Evolutionary conservation across 2,113 vertebrate genomes (phyloP).

Genomic region (Rana temporaria): DNA sequence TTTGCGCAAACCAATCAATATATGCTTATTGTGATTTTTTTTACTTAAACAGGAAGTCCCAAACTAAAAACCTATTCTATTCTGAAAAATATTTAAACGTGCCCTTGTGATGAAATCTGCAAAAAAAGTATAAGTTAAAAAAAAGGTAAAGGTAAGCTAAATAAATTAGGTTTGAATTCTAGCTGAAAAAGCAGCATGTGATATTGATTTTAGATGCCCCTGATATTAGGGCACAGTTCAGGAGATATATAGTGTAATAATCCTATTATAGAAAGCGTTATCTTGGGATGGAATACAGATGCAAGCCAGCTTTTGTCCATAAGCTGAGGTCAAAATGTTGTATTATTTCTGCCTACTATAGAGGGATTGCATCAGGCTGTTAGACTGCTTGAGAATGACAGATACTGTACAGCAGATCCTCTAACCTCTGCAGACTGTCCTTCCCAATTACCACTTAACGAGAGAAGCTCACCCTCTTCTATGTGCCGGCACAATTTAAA

Average conservation of each 20-base stretch:
- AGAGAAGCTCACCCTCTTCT: not conserved
- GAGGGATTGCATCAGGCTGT: not conserved
- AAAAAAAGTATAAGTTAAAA: no score
- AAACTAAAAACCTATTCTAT: no score
- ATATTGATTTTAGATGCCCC: not conserved
- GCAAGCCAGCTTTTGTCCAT: constrained; percentile 1
- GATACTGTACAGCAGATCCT: constrained; percentile 8
- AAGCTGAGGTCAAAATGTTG: constrained; percentile 27
- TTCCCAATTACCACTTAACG: constrained; percentile 31
- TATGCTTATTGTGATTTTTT: no score
- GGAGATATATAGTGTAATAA: constrained; percentile 24
- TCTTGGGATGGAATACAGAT: constrained; percentile 30
- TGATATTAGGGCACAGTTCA: constrained; percentile 1
- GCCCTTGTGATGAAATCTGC: no score
- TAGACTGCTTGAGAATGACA: constrained; percentile 25
- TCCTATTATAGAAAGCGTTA: constrained; percentile 34
- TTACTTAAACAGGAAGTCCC: no score
- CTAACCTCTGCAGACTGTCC: not conserved
- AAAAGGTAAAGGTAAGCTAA: no score
- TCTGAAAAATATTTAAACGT: no score
- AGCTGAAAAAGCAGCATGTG: not conserved
- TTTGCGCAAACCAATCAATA: no score
- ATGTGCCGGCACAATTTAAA: not conserved
- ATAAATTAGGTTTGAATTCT: no score
- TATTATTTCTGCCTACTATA: not conserved